phyloP scores from a whole-genome alignment of 2,113 vertebrate species.

The Ptyas mucosa region DNA sequence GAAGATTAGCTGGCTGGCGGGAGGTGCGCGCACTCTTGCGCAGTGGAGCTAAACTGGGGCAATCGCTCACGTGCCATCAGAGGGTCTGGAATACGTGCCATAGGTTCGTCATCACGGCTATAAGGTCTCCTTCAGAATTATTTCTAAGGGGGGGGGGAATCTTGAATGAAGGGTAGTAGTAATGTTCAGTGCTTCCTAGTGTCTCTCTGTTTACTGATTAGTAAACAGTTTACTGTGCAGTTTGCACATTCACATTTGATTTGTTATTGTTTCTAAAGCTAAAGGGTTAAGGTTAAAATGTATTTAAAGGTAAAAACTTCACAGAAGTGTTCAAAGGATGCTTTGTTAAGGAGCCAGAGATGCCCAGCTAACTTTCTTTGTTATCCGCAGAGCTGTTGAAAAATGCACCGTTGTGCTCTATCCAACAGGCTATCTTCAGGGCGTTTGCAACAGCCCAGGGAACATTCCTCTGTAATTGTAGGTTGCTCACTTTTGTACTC shows the following conservation, averaged over 20 bases:
- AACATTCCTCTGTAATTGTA: slow-evolving; percentile 14
- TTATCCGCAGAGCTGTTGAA: background rate
- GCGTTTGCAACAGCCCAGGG: background rate
- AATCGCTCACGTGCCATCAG: no score
- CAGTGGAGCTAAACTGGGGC: no score
- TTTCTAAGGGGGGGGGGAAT: background rate
- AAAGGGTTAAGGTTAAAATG: background rate
- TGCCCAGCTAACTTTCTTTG: background rate
- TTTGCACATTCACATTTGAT: background rate
- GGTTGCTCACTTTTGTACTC: slow-evolving; percentile 9
- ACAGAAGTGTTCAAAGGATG: background rate
- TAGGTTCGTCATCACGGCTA: background rate
- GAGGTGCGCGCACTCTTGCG: no score
- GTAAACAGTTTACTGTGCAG: background rate
- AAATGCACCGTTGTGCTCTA: background rate
- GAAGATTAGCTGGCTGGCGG: no score
- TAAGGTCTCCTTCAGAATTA: background rate
- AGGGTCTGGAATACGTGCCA: no score
- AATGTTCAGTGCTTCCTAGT: background rate
- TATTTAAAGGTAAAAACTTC: background rate
- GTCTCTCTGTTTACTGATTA: background rate
- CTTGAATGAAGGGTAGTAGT: background rate
- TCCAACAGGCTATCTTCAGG: background rate
- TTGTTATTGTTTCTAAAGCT: background rate
- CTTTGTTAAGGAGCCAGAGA: background rate